Conservation (phyloP, 2,888 invertebrate species). For the Cataglyphis altisquamis region DNA sequence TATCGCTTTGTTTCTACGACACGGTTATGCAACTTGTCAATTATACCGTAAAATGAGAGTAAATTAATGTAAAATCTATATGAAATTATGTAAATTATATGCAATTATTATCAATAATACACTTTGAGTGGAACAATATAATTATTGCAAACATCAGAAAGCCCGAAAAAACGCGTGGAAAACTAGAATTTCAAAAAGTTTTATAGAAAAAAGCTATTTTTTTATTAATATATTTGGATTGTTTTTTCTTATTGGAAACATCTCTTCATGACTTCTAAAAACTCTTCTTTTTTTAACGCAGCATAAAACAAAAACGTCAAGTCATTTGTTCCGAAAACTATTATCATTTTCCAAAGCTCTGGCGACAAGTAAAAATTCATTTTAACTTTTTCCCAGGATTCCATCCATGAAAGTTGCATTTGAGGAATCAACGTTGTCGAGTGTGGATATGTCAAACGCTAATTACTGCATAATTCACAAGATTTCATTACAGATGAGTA, state of each 20-base stretch:
- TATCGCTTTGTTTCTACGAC: not conserved
- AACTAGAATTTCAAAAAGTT: not conserved
- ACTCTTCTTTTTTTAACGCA: not conserved
- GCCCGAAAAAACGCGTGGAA: not conserved
- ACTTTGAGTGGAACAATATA: not conserved
- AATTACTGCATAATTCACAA: constrained; percentile 32
- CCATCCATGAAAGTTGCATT: constrained; percentile 61
- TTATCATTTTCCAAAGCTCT: constrained; percentile 31
- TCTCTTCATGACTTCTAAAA: not conserved
- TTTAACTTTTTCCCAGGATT: constrained; percentile 56
- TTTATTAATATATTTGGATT: not conserved
- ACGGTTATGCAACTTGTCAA: not conserved
- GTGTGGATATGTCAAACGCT: constrained; percentile 20
- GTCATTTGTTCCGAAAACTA: constrained; percentile 22
- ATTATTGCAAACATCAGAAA: not conserved
- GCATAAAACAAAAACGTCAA: not conserved
- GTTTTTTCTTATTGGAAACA: not conserved
- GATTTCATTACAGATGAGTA: constrained; percentile 22
- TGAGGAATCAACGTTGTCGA: constrained; percentile 45
- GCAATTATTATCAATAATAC: not conserved
- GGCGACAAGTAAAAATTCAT: constrained; percentile 21
- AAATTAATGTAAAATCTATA: not conserved
- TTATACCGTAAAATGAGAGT: not conserved
- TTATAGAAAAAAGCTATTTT: not conserved
- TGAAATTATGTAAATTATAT: not conserved